These are phyloP conservation scores for Himalopsyche anomala DNA, from an alignment of 2,888 invertebrate genomes.

Conservation along the genomic window DNA sequence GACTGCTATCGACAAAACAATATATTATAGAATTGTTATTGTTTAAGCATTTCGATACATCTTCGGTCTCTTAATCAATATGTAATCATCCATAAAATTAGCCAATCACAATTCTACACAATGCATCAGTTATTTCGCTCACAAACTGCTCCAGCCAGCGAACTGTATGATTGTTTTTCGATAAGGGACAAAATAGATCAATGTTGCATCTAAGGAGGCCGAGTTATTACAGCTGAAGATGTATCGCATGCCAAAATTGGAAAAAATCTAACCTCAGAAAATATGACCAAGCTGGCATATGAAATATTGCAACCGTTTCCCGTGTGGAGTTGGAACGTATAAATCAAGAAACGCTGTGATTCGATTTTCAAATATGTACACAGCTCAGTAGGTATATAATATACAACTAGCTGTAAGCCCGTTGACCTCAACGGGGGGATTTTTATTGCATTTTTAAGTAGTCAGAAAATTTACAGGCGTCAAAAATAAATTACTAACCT, in stretches of 20 bases:
- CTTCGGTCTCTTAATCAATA: not conserved
- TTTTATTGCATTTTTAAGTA: too few species aligned
- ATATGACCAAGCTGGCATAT: not conserved
- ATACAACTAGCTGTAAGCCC: too few species aligned
- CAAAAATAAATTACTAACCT: too few species aligned
- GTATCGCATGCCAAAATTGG: conserved; percentile 2
- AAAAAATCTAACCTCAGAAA: not conserved
- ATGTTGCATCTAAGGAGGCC: not conserved
- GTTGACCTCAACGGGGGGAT: too few species aligned
- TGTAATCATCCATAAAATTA: conserved; percentile 21
- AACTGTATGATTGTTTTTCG: conserved; percentile 15
- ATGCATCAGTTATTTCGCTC: conserved; percentile 9
- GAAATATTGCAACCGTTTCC: conserved; percentile 8
- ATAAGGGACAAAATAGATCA: conserved; percentile 19
- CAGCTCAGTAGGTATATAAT: not conserved
- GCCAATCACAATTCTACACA: not conserved
- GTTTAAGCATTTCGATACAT: not conserved
- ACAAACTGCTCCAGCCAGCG: not conserved
- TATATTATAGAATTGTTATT: too few species aligned
- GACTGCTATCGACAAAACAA: too few species aligned
- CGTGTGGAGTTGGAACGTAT: not conserved
- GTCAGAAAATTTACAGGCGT: too few species aligned
- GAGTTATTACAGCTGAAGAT: not conserved
- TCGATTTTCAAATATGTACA: not conserved
- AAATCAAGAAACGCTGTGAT: not conserved